These are phyloP conservation scores for Silurus lanzhouensis DNA, from an alignment of 2,797 vertebrate genomes.

Conservation along the genomic window DNA sequence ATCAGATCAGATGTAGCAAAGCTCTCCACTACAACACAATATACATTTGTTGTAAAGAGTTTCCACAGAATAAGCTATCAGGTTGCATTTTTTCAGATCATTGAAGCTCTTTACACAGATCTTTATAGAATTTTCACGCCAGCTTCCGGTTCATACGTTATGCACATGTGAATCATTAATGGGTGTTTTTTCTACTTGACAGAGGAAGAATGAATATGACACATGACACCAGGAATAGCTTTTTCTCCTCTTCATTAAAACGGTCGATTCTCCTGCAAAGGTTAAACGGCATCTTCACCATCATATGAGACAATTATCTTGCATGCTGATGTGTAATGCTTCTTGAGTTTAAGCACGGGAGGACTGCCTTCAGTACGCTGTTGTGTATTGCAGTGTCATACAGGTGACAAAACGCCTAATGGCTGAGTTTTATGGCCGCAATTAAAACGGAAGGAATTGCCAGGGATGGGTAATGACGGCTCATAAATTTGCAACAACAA, in stretches of 20 bases:
- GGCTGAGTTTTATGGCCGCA: slow-evolving; percentile 23
- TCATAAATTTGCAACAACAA: slow-evolving; percentile 47
- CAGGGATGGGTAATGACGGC: slow-evolving; percentile 27
- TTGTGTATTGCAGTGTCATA: slow-evolving; percentile 34
- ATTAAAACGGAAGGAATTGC: slow-evolving; percentile 44
- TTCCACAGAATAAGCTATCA: neutral
- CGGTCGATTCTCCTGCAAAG: slow-evolving; percentile 13
- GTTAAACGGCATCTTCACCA: neutral
- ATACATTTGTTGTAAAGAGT: neutral
- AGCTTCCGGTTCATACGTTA: neutral
- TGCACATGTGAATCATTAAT: neutral
- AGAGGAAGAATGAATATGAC: neutral
- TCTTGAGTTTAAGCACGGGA: slow-evolving; percentile 19
- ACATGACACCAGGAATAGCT: neutral
- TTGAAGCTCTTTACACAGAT: neutral
- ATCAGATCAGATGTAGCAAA: neutral
- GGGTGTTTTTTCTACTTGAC: neutral
- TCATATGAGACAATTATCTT: neutral
- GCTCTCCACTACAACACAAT: neutral
- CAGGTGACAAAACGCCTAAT: slow-evolving; percentile 43
- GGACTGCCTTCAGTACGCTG: neutral
- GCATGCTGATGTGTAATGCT: slow-evolving; percentile 11
- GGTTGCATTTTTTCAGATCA: neutral
- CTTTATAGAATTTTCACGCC: neutral
- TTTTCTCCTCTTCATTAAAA: neutral